These are phyloP conservation scores for Trypoxylus dichotomus DNA, from an alignment of 1,140 invertebrate species.

Conservation along the genomic window DNA sequence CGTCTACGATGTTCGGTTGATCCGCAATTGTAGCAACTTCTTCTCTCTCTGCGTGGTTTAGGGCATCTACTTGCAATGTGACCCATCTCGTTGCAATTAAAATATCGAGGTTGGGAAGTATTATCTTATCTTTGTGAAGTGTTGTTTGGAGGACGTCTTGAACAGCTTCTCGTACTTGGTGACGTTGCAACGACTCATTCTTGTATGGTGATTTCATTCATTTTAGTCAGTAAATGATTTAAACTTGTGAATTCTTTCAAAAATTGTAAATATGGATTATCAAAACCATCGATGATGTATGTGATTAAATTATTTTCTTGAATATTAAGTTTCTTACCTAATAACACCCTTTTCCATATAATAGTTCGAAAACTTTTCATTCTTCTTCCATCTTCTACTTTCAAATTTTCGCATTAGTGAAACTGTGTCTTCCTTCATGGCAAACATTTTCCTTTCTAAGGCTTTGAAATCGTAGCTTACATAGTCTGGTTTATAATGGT, in stretches of 20 bases:
- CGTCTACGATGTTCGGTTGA: neutral
- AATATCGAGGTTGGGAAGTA: neutral
- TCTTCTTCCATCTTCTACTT: no score
- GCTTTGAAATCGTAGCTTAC: no score
- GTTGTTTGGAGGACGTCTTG: neutral
- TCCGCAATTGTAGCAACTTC: neutral
- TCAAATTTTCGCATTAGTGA: no score
- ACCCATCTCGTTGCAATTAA: conserved; percentile 3
- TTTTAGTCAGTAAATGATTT: conserved; percentile 29
- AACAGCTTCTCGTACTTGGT: neutral
- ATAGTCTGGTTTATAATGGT: no score
- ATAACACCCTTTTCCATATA: conserved; percentile 40
- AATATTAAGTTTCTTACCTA: conserved; percentile 41
- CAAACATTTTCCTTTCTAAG: no score
- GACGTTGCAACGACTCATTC: neutral
- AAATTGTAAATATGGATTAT: conserved; percentile 26
- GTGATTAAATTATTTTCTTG: conserved; percentile 41
- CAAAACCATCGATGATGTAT: conserved; percentile 47
- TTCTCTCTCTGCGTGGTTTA: neutral
- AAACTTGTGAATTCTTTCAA: conserved; percentile 23
- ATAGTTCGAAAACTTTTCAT: no score
- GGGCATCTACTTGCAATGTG: neutral
- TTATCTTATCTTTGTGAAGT: neutral
- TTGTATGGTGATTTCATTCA: conserved; percentile 7
- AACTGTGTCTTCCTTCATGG: no score